A percentile compares a stretch with the other conserved stretches of the same genome.
Evolutionary conservation across 2,113 vertebrate genomes (phyloP).

Genomic region (Scomber japonicus): DNA sequence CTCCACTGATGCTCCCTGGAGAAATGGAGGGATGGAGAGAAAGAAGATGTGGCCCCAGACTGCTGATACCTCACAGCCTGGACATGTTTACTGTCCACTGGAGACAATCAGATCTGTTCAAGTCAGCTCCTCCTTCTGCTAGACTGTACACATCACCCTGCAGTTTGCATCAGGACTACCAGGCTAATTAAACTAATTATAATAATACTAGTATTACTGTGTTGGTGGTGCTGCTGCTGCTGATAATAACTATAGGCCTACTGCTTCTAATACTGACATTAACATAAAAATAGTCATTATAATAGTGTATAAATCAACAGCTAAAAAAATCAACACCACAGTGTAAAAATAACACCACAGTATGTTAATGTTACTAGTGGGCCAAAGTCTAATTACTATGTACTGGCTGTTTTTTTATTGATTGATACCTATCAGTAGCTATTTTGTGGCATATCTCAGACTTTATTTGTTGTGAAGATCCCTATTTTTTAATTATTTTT

Average conservation of each 20-base stretch:
- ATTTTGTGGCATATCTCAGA: too few relatives aligned
- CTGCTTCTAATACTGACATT: too few relatives aligned
- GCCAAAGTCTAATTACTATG: neutral
- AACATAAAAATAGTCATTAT: too few relatives aligned
- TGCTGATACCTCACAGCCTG: slow-evolving; percentile 72
- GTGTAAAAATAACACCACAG: neutral
- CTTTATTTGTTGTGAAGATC: too few relatives aligned
- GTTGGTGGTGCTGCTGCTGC: neutral
- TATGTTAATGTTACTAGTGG: neutral
- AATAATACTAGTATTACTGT: neutral
- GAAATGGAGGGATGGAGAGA: slow-evolving; percentile 68
- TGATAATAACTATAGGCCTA: neutral
- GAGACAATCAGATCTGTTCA: slow-evolving; percentile 65
- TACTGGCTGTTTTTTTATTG: neutral
- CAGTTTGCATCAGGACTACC: neutral
- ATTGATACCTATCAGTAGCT: too few relatives aligned
- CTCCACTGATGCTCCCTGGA: slow-evolving; percentile 76
- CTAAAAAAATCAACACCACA: neutral
- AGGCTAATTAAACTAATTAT: slow-evolving; percentile 12
- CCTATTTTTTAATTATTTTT: too few relatives aligned
- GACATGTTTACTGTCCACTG: slow-evolving; percentile 78
- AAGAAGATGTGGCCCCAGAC: slow-evolving; percentile 73
- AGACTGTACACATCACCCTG: slow-evolving; percentile 2
- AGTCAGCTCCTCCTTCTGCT: slow-evolving; percentile 55
- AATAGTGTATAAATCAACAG: too few relatives aligned